These are phyloP conservation scores for Ischnura elegans DNA, from an alignment of 2,888 invertebrate genomes.

Conservation along the genomic window DNA sequence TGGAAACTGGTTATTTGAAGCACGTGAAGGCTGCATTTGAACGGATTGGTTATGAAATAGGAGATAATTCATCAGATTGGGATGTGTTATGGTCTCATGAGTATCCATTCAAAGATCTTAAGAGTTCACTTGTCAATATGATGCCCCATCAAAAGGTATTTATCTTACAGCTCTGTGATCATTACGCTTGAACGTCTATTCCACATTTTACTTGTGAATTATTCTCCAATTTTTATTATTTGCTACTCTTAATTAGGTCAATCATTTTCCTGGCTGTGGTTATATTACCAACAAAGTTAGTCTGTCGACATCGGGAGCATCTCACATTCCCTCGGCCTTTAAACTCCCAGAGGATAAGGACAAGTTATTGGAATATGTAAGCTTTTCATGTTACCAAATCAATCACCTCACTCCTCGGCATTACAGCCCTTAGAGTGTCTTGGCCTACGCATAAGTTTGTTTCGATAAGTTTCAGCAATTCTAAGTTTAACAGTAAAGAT, in stretches of 20 bases:
- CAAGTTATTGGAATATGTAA: conserved; percentile 85
- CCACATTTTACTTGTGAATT: conserved; percentile 19
- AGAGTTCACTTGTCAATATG: conserved; percentile 80
- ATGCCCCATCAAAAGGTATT: conserved; percentile 84
- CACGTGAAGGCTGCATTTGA: conserved; percentile 91
- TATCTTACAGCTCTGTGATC: background rate
- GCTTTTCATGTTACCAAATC: conserved; percentile 70
- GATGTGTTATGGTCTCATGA: conserved; percentile 96
- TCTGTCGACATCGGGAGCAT: conserved; percentile 88
- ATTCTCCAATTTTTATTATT: background rate
- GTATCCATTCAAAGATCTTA: conserved; percentile 88
- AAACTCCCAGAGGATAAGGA: conserved; percentile 88
- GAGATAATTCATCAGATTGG: conserved; percentile 84
- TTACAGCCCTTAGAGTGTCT: background rate
- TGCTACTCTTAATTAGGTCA: conserved; percentile 83
- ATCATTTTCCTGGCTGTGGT: conserved; percentile 97
- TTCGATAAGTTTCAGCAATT: too few relatives aligned
- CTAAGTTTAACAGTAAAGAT: too few relatives aligned
- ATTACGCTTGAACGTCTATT: background rate
- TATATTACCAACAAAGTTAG: conserved; percentile 95
- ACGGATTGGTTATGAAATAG: conserved; percentile 85
- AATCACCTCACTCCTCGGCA: background rate
- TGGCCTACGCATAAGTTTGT: background rate
- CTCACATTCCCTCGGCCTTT: conserved; percentile 93
- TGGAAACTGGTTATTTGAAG: conserved; percentile 85